These are phyloP conservation scores for Acanthaster planci DNA, from an alignment of 35 echinoderm and acorn worm species.

Conservation along the genomic window DNA sequence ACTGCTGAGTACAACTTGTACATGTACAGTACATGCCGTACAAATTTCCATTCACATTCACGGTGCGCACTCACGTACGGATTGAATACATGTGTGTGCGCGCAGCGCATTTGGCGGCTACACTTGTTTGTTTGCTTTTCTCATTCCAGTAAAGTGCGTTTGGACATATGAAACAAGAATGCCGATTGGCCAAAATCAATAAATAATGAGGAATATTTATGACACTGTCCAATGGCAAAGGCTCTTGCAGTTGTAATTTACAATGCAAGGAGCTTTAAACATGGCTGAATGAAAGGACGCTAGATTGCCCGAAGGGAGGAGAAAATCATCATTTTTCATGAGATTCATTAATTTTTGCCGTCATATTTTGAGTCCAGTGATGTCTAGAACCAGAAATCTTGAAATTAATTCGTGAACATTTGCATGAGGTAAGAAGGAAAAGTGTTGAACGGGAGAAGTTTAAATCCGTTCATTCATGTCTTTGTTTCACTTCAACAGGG, in stretches of 20 bases:
- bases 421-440: constrained; percentile 25
- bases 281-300: constrained; percentile 32
- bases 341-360: constrained; percentile 25
- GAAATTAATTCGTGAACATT: constrained; percentile 11
- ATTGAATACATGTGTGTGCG: too few species aligned
- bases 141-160: constrained; percentile 11
- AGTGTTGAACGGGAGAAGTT: constrained; percentile 23
- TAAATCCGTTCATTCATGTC: constrained; percentile 10
- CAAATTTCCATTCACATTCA: too few species aligned
- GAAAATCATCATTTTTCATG: constrained; percentile 34
- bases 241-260: not conserved
- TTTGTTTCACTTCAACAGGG: constrained; percentile 28
- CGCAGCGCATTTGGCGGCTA: too few species aligned
- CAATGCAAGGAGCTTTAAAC: constrained; percentile 26
- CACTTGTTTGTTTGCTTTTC: constrained; percentile 25
- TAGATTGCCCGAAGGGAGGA: constrained; percentile 32
- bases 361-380: constrained; percentile 26
- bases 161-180: not conserved
- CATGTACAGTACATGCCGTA: not conserved
- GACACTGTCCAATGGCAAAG: not conserved
- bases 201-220: constrained; percentile 2
- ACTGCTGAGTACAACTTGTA: not conserved
- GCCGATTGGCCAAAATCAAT: not conserved
- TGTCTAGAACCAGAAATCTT: constrained; percentile 21
- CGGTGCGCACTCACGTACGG: too few species aligned